These are phyloP conservation scores for Erethizon dorsatum DNA, from an alignment of 2,797 vertebrate genomes.

Conservation along the genomic window DNA sequence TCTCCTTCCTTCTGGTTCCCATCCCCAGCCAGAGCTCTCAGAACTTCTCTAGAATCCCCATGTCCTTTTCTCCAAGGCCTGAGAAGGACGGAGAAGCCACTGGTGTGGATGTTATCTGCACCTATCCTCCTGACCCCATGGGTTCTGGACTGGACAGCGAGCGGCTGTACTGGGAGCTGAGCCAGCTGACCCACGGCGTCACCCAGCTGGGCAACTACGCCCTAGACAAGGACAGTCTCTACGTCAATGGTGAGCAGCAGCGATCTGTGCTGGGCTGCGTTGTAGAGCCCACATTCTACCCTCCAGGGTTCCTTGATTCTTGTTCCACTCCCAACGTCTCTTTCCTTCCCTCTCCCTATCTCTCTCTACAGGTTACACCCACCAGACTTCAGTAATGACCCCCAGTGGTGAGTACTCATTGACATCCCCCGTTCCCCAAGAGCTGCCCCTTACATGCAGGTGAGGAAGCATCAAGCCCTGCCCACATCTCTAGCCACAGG, in stretches of 20 bases:
- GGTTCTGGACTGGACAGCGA: slow-evolving; percentile 78
- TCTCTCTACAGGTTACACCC: slow-evolving; percentile 58
- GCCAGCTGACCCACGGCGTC: slow-evolving; percentile 78
- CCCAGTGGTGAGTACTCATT: slow-evolving; percentile 37
- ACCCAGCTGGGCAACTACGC: slow-evolving; percentile 86
- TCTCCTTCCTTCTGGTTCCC: background rate
- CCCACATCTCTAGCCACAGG: background rate
- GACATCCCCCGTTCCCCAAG: background rate
- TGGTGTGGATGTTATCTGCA: background rate
- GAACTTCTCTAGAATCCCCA: background rate
- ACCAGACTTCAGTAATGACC: background rate
- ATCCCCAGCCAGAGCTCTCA: background rate
- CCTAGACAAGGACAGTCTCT: slow-evolving; percentile 86
- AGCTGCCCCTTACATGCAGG: background rate
- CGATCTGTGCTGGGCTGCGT: background rate
- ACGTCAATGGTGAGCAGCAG: slow-evolving; percentile 83
- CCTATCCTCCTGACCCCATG: background rate
- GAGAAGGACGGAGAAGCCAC: slow-evolving; percentile 57
- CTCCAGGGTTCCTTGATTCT: background rate
- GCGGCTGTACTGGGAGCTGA: slow-evolving; percentile 85
- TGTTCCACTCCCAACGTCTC: background rate
- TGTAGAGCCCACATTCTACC: too few species aligned
- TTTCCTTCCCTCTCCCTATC: background rate
- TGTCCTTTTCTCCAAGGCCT: slow-evolving; percentile 58
- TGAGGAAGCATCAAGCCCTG: too few species aligned